Evolutionary conservation across 2,113 vertebrate genomes (phyloP), one percentile per base, ranked within the genome.

Genomic region (Colinus virginianus): DNA sequence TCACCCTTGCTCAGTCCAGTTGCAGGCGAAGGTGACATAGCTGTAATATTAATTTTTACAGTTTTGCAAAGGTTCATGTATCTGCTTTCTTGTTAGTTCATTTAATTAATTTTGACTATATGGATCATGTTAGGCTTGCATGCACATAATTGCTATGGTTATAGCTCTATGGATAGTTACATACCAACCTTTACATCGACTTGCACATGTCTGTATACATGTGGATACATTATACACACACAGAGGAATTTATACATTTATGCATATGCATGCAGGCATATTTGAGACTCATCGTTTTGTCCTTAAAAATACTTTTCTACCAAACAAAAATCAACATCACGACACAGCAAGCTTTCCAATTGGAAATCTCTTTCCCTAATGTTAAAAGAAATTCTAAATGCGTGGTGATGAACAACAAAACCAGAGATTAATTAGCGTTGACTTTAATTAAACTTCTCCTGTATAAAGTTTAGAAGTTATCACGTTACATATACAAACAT

Each of bases 1-100:
- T 98, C 98, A 95, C 98, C 98, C 97, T 98, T 98, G 98, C 97
- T 98, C 97, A 98, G 93, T 98, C 98, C 98, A 94, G 98, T 97
- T 81, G 98, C 97, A 97, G 98, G 97, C 92, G 98, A 98, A 98
- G 98, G 98, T 97, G 98, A 98, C 97, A 98, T 98, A 97, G 98
- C 98, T 98, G 98, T 53, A 98, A 98, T 94, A 98, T 98, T 97
- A 98, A 98, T 98, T 97, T 97, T 98, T 96, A 98, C 93, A 97
- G 5, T 98, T 97, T 98, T 97, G 97, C 97, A 98, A 96, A 97
- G 94, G 96, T 97, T 97, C 96, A 97, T 70, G 84, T 45, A 96
- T 88, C 79, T 90, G 82, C 79, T 96, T 97, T 96, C 82, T 76
- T 91, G 90, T 95, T 88, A 95, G 93, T 97, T 95, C 84, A 62